These are phyloP conservation scores for Lepilemur septentrionalis DNA, from an alignment of 2,797 vertebrate species.

Conservation along the genomic window DNA sequence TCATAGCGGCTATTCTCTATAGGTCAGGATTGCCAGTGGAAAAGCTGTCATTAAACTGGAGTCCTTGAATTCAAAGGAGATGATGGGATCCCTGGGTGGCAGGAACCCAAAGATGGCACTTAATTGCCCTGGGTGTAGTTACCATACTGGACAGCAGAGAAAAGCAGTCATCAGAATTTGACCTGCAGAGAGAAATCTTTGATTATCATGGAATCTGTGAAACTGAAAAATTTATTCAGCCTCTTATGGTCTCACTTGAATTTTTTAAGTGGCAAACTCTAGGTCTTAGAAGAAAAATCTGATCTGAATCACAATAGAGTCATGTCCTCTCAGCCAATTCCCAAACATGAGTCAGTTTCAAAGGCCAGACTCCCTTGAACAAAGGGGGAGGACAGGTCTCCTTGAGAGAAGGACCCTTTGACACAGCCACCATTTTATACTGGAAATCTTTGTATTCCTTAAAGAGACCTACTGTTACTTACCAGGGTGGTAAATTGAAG, in stretches of 20 bases:
- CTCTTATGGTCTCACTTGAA: neutral
- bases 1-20: neutral
- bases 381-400: neutral
- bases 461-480: neutral
- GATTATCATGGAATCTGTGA: neutral
- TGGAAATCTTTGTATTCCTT: neutral
- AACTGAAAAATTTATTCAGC: neutral
- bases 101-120: neutral
- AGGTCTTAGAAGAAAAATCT: neutral
- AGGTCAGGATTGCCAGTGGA: neutral
- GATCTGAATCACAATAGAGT: neutral
- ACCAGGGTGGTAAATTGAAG: neutral
- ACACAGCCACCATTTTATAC: neutral
- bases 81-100: neutral
- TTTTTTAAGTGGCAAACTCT: neutral
- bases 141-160: neutral
- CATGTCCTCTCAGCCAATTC: neutral
- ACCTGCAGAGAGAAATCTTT: neutral
- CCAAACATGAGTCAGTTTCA: neutral
- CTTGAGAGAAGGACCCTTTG: neutral
- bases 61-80: neutral
- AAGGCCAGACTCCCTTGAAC: neutral
- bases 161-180: neutral
- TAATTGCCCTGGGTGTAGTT: neutral
- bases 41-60: neutral